These are phyloP conservation scores for Struthio camelus DNA, from an alignment of 2,113 vertebrate species.

Conservation along the genomic window DNA sequence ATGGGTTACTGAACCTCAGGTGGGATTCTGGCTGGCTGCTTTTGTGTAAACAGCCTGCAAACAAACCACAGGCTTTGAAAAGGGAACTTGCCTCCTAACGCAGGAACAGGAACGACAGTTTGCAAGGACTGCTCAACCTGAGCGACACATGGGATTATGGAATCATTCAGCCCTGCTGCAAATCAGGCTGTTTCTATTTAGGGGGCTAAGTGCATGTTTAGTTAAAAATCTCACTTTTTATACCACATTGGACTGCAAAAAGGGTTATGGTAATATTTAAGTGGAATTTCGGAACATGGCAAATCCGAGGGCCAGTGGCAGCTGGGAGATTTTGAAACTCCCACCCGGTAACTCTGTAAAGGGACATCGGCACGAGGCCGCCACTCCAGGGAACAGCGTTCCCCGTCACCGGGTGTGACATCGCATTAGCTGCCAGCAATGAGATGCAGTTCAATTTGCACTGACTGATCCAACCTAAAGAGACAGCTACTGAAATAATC, in stretches of 20 bases:
- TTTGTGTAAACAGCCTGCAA: too few relatives aligned
- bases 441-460: neutral
- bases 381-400: too few relatives aligned
- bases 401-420: fast-evolving
- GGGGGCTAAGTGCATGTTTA: neutral
- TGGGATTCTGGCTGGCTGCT: too few relatives aligned
- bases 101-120: too few relatives aligned
- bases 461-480: neutral
- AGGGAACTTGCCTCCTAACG: too few relatives aligned
- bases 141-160: neutral
- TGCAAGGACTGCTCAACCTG: too few relatives aligned
- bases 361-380: neutral
- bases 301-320: neutral
- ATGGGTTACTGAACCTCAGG: too few relatives aligned
- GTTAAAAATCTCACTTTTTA: neutral
- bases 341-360: neutral
- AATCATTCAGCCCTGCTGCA: neutral
- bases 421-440: neutral
- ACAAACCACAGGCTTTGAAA: too few relatives aligned
- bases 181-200: neutral
- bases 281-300: neutral
- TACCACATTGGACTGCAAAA: neutral
- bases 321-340: too few relatives aligned
- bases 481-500: neutral
- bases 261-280: fast-evolving